These are phyloP conservation scores for Himalopsyche tibetana DNA, from an alignment of 2,888 invertebrate genomes.

Conservation along the genomic window DNA sequence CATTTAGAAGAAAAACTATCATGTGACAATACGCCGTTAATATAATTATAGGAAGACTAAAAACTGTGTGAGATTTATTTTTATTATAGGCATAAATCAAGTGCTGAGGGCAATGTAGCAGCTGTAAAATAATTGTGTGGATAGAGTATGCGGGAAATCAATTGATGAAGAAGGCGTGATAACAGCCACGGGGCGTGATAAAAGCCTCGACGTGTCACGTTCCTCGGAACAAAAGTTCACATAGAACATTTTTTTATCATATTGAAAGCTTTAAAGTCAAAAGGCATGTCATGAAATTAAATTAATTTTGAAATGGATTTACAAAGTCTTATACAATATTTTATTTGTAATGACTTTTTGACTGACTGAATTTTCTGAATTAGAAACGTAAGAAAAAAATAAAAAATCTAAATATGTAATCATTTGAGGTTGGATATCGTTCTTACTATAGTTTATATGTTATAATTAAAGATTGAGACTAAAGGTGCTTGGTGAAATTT, in stretches of 20 bases:
- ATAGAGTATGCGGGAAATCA: constrained; percentile 68
- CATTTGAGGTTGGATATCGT: too few species aligned
- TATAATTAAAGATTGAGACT: too few species aligned
- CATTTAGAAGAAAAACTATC: too few species aligned
- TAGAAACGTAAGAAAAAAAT: too few species aligned
- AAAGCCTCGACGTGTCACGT: constrained; percentile 67
- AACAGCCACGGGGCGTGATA: constrained; percentile 71
- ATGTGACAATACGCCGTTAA: too few species aligned
- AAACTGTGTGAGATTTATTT: background rate
- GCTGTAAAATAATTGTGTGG: constrained; percentile 35
- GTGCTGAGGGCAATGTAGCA: background rate
- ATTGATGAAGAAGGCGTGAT: constrained; percentile 76
- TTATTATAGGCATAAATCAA: constrained; percentile 38
- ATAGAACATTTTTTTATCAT: constrained; percentile 13
- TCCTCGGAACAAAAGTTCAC: constrained; percentile 13
- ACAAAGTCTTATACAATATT: too few species aligned
- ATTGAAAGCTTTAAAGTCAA: background rate
- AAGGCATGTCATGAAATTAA: background rate
- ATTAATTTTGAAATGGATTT: background rate
- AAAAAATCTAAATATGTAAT: too few species aligned
- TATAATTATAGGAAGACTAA: too few species aligned
- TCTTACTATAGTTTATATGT: too few species aligned
- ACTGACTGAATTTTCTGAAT: too few species aligned
- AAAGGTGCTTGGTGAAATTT: too few species aligned
- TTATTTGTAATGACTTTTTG: too few species aligned